Evolutionary conservation across 30 jellyfish, hydroid and myxozoan genomes (phyloP).

Genomic region (Aurelia sp.): DNA sequence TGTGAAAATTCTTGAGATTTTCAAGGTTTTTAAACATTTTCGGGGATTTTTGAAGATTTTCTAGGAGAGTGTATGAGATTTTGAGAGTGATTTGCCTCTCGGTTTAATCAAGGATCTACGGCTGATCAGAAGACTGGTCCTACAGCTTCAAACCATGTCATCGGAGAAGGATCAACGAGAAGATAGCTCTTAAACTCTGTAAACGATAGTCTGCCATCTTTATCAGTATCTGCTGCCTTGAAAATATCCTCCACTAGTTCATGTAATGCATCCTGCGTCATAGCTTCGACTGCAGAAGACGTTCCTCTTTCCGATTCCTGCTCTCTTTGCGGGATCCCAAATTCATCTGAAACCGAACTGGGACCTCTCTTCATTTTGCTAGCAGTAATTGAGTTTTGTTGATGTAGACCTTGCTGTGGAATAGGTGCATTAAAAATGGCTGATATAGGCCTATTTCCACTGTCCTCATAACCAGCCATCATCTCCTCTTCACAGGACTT

Average conservation of each 20-base stretch:
- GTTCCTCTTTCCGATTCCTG: slow-evolving; percentile 33
- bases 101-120: too few species aligned
- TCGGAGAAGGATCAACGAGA: slow-evolving; percentile 80
- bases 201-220: slow-evolving; percentile 83
- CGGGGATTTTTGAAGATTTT: too few species aligned
- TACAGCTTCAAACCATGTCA: slow-evolving; percentile 95
- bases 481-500: slow-evolving; percentile 97
- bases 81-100: too few species aligned
- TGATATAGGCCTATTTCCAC: slow-evolving; percentile 92
- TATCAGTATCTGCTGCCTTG: slow-evolving; percentile 85
- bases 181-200: slow-evolving; percentile 77
- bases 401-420: slow-evolving; percentile 67
- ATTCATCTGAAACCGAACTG: not conserved
- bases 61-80: too few species aligned
- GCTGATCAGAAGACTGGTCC: slow-evolving; percentile 76
- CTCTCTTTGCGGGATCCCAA: slow-evolving; percentile 9
- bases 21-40: too few species aligned
- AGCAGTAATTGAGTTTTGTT: not conserved
- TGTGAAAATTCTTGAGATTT: too few species aligned
- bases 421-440: slow-evolving; percentile 98
- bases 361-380: not conserved
- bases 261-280: slow-evolving; percentile 94
- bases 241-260: slow-evolving; percentile 84
- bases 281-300: slow-evolving; percentile 97
- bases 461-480: slow-evolving; percentile 94